phyloP scores from a whole-genome alignment of 2,113 vertebrate species.

The Okapia johnstoni region DNA sequence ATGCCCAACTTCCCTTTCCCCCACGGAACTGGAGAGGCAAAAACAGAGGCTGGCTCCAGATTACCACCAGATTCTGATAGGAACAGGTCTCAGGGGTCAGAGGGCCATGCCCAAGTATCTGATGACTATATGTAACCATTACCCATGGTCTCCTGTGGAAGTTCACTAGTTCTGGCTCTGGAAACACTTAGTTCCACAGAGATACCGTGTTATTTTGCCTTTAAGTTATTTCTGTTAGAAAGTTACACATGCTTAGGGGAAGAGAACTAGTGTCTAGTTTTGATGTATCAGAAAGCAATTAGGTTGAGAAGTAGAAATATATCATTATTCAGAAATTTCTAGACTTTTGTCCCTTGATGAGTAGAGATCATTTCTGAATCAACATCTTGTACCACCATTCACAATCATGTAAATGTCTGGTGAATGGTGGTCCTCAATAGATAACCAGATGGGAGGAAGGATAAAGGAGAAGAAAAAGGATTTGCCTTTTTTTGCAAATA shows the following conservation, averaged over 20 bases:
- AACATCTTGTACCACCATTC: neutral
- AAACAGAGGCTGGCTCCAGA: conserved; percentile 14
- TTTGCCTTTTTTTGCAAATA: conserved; percentile 8
- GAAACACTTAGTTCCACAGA: neutral
- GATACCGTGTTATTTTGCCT: neutral
- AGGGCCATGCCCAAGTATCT: neutral
- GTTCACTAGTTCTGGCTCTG: neutral
- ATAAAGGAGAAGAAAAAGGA: neutral
- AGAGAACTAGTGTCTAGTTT: neutral
- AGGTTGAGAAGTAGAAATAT: neutral
- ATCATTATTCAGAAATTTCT: conserved; percentile 4
- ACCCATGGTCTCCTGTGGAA: neutral
- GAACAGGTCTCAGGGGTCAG: neutral
- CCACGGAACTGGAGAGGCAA: conserved; percentile 9
- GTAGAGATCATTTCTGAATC: neutral
- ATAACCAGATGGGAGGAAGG: neutral
- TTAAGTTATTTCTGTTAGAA: conserved; percentile 26
- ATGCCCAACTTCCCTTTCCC: conserved; percentile 63
- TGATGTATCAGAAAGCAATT: neutral
- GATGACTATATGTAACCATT: conserved; percentile 55
- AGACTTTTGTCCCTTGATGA: neutral
- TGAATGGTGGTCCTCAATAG: neutral
- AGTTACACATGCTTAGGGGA: neutral
- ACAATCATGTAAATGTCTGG: neutral
- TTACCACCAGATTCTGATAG: conserved; percentile 39